Evolutionary conservation across 2,113 vertebrate species (phyloP), one percentile per base, ranked within the genome.

Genomic region (Lipophrys pholis): DNA sequence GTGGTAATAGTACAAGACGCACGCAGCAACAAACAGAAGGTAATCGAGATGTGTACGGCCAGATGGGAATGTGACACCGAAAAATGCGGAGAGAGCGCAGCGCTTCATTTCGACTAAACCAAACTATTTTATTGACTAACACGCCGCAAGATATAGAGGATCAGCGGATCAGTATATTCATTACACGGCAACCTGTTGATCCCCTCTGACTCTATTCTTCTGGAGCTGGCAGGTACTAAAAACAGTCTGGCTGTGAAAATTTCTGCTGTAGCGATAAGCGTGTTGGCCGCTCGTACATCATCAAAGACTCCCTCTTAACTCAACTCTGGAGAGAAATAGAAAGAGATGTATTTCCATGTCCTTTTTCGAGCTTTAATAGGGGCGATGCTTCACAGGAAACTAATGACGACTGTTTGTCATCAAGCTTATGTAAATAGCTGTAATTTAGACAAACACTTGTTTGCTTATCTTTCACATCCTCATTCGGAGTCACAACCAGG

Each of bases 71-170:
- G 14, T 11, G 14, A 48, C 14, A 54, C 59, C 42, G 14, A 5
- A 38, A 38, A 45, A 21, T 38, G 35, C 7, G 56, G 11, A 48
- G 45, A 39, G 43, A 11, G 12, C 17, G 36, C 30, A 66, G 54
- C 14, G 45, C 21, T 65, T 15, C 40, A 21, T 45, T 68, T 46
- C 16, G 41, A 5, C 49, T 40, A 38, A 50, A 39, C 9, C 30
- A n/a, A 16, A 72, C 40, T 21, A 35, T 52, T 52, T 53, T 11
- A 59, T 39, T 50, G 16, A 71, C 68, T 60, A 46, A 16, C 50
- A n/a, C 16, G n/a, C 5, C 38, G 21, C 43, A 15, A 54, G 43
- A 48, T 35, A 38, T 14, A 55, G 38, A 43, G 7, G 6, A 49
- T 30, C 36, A 69, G 46, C 0, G 0, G 0, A 60, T 59, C 48